Evolutionary conservation across 2,113 vertebrate genomes (phyloP), one percentile per base, ranked within the genome.

Genomic region (Sterrhoptilus dennistouni): DNA sequence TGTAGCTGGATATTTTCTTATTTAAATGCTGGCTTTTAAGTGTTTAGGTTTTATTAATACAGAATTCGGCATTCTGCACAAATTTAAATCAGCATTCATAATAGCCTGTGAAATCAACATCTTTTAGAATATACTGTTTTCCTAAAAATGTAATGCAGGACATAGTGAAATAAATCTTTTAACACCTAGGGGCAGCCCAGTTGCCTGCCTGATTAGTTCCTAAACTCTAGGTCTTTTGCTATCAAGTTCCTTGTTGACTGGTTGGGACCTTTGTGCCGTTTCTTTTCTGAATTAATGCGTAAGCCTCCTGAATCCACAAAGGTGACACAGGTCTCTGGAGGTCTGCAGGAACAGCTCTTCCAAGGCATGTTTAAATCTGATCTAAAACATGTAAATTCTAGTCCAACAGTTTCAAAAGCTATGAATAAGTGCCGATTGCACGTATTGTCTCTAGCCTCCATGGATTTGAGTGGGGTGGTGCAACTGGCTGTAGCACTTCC

Each of bases 341-440:
- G 38, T 78, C 31, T 82, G 38, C 22, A 87, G 56, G 52, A 90
- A 22, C 17, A 38, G 35, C 27, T 86, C 52, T 77, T 56, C 52
- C 28, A 61, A 40, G 23, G 40, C 44, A 29, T 19, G 61, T 40
- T 71, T 79, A 71, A 94, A 64, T 61, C 33, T 64, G 12, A 47
- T 42, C 25, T 56, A 42, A 83, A 89, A 2, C 11, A 5, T 38
- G 9, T 45, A 31, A 66, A 52, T 35, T 88, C 64, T 50, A 69
- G 40, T 61, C 54, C 60, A 74, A 7, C 23, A 18, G 27, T 47
- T 36, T 28, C 52, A 63, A 54, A 71, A 93, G 23, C n/a, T 36
- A 18, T 44, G 33, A 60, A 9, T 57, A 42, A 59, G 31, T 50
- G 40, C n/a, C 0, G 0, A 8, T 35, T 2, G 0, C 29, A 57